Evolutionary conservation across 2,113 vertebrate genomes (phyloP).

Genomic region (Equus przewalskii): DNA sequence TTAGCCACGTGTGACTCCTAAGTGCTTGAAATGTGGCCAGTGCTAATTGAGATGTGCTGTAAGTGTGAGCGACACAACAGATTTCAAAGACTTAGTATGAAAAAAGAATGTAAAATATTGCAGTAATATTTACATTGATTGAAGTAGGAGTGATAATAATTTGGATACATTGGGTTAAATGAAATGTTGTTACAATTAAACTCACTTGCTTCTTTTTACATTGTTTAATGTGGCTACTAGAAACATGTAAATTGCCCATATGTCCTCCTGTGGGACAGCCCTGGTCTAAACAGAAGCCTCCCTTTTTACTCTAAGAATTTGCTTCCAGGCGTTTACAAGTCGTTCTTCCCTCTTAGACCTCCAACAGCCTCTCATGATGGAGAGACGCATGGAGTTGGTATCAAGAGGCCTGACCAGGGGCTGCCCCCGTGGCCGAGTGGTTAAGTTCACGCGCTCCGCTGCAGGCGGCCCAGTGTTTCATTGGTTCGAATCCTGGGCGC

Average conservation of each 20-base stretch:
- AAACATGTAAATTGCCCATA: not conserved
- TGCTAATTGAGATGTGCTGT: not conserved
- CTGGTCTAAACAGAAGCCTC: not conserved
- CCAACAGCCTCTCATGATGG: not conserved
- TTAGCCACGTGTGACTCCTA: not conserved
- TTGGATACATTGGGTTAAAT: not conserved
- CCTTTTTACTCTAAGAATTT: not conserved
- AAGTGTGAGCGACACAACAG: not conserved
- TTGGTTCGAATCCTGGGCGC: too few species aligned
- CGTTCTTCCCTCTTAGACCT: not conserved
- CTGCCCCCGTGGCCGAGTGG: too few species aligned
- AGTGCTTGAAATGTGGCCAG: not conserved
- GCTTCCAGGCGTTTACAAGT: not conserved
- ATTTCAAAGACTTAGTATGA: not conserved
- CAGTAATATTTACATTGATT: not conserved
- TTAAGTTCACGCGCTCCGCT: too few species aligned
- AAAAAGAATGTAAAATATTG: not conserved
- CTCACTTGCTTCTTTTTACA: not conserved
- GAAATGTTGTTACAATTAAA: conserved; percentile 11
- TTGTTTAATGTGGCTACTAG: not conserved
- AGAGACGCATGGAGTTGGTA: not conserved
- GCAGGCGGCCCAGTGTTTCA: too few species aligned
- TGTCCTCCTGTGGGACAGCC: not conserved
- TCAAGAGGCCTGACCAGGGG: not conserved
- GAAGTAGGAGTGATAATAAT: not conserved